phyloP scores from a whole-genome alignment of 30 jellyfish, hydroid and myxozoan species.

The Haliclystus octoradiatus region DNA sequence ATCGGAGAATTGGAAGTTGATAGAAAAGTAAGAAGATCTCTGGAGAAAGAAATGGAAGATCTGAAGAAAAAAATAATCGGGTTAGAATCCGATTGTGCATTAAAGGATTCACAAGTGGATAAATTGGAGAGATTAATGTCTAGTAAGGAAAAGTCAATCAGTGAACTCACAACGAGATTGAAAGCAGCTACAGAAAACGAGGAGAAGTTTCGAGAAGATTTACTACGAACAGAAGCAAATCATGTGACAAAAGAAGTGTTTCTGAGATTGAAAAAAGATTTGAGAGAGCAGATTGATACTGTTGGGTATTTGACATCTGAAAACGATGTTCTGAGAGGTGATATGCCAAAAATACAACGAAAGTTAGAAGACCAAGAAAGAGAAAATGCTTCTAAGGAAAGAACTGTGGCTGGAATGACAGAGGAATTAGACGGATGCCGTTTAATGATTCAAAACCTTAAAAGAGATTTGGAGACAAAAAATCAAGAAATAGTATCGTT shows the following conservation, averaged over 20 bases:
- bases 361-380: constrained; percentile 1
- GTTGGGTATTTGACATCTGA: constrained; percentile 12
- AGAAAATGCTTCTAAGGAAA: constrained; percentile 1
- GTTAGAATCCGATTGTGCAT: constrained; percentile 5
- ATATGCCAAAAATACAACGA: neutral
- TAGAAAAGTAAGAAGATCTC: neutral
- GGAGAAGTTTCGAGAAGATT: constrained; percentile 14
- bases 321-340: constrained; percentile 2
- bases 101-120: constrained; percentile 31
- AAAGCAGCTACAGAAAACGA: constrained; percentile 33
- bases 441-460: constrained; percentile 23
- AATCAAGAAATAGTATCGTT: constrained; percentile 12
- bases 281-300: constrained; percentile 2
- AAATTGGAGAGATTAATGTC: constrained; percentile 14
- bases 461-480: constrained; percentile 34
- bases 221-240: constrained; percentile 28
- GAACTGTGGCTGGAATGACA: neutral
- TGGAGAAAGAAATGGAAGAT: neutral
- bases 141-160: constrained; percentile 28
- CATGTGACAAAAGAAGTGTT: constrained; percentile 44
- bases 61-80: neutral
- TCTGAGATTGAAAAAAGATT: constrained; percentile 30
- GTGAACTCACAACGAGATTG: constrained; percentile 40
- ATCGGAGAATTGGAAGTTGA: neutral
- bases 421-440: constrained; percentile 23